Conservation (phyloP, 2,113 vertebrate species). For the Anseranas semipalmata region DNA sequence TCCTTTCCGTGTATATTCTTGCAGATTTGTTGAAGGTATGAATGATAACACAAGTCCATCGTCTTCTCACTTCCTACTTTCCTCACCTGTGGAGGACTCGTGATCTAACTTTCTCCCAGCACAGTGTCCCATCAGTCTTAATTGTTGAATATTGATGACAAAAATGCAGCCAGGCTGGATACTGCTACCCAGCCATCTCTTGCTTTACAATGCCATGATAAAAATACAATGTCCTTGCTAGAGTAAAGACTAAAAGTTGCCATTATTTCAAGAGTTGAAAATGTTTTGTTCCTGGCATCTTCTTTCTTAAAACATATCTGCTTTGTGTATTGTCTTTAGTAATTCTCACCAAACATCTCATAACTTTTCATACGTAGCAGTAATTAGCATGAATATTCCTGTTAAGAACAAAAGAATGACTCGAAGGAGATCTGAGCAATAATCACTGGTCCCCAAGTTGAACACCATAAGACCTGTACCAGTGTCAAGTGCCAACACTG, state of each 20-base stretch:
- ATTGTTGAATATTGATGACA: neutral
- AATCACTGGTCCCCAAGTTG: constrained; percentile 9
- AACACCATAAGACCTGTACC: neutral
- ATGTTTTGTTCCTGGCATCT: neutral
- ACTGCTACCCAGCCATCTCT: neutral
- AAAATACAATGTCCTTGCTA: rapidly evolving
- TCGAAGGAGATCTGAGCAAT: constrained; percentile 45
- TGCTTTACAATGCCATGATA: neutral
- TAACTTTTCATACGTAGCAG: neutral
- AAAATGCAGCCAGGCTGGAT: neutral
- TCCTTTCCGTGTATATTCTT: neutral
- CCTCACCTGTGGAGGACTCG: neutral
- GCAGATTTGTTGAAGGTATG: neutral
- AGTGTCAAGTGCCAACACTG: constrained; percentile 46
- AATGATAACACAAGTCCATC: neutral
- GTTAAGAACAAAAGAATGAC: constrained; percentile 37
- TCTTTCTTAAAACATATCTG: neutral
- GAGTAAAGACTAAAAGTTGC: neutral
- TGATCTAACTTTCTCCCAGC: neutral
- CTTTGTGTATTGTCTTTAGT: neutral
- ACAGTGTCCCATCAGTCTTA: neutral
- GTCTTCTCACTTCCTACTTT: neutral
- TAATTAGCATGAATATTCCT: constrained; percentile 1
- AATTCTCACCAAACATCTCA: neutral
- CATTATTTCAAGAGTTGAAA: neutral